Evolutionary conservation across 2,888 invertebrate species (phyloP).

Genomic region (Watsonalla binaria): DNA sequence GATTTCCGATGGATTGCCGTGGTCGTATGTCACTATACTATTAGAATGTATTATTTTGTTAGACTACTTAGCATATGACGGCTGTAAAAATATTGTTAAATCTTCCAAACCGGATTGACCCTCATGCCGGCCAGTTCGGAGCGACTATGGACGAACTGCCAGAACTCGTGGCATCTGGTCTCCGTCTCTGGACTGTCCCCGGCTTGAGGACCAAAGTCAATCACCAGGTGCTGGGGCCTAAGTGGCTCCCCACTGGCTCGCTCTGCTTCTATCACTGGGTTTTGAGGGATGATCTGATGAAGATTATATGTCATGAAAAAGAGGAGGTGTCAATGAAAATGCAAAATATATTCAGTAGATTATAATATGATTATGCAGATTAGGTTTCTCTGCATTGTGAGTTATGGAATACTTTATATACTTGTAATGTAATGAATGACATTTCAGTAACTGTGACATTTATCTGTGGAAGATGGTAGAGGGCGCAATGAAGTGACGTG

Average conservation of each 20-base stretch:
- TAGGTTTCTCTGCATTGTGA: no score
- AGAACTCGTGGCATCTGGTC: slow-evolving; percentile 30
- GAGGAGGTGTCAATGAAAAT: no score
- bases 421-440: no score
- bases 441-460: no score
- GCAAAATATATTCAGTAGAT: no score
- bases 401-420: no score
- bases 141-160: slow-evolving; percentile 26
- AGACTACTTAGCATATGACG: no score
- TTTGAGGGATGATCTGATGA: slow-evolving; percentile 10
- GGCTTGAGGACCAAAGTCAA: slow-evolving; percentile 33
- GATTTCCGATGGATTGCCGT: no score
- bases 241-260: slow-evolving; percentile 34
- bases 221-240: slow-evolving; percentile 25
- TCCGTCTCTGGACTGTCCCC: slow-evolving; percentile 22
- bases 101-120: slow-evolving; percentile 15
- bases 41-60: no score
- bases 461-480: no score
- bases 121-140: slow-evolving; percentile 18
- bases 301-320: not conserved
- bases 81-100: not conserved
- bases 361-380: slow-evolving; percentile 1
- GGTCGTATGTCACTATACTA: no score
- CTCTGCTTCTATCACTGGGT: slow-evolving; percentile 16
- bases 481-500: no score